Evolutionary conservation across 2,113 vertebrate genomes (phyloP).

Genomic region (Aleadryas rufinucha): DNA sequence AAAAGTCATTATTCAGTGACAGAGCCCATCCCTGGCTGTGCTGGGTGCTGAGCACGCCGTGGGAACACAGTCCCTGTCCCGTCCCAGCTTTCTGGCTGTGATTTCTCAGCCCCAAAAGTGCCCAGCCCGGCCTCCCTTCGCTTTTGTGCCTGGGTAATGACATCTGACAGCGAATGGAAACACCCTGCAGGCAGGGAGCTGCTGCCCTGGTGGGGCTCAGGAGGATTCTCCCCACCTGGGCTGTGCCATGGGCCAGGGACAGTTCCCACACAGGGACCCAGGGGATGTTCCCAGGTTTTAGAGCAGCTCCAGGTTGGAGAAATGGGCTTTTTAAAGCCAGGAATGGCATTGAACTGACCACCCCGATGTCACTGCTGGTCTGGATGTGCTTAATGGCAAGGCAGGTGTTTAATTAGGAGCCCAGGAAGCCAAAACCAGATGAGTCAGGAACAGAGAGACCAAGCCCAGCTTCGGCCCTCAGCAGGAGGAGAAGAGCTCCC

Average conservation of each 20-base stretch:
- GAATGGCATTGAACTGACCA: rapidly evolving
- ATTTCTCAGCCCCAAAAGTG: not conserved
- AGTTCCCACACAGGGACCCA: not conserved
- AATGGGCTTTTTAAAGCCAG: not conserved
- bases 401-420: not conserved
- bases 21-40: not conserved
- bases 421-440: not conserved
- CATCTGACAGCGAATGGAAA: not conserved
- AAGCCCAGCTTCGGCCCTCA: not conserved
- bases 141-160: not conserved
- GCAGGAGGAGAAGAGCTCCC: not conserved
- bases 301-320: not conserved
- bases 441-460: not conserved
- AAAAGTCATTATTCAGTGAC: rapidly evolving
- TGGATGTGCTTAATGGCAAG: not conserved
- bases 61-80: not conserved
- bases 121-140: rapidly evolving
- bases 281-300: not conserved
- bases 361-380: not conserved
- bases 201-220: not conserved
- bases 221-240: not conserved
- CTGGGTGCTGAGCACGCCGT: not conserved
- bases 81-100: not conserved
- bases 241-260: not conserved
- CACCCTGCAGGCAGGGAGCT: rapidly evolving